Percentiles rank a stretch among this genome's conserved stretches.
Evolutionary conservation across 2,113 vertebrate genomes (phyloP).

Genomic region (Puma concolor): DNA sequence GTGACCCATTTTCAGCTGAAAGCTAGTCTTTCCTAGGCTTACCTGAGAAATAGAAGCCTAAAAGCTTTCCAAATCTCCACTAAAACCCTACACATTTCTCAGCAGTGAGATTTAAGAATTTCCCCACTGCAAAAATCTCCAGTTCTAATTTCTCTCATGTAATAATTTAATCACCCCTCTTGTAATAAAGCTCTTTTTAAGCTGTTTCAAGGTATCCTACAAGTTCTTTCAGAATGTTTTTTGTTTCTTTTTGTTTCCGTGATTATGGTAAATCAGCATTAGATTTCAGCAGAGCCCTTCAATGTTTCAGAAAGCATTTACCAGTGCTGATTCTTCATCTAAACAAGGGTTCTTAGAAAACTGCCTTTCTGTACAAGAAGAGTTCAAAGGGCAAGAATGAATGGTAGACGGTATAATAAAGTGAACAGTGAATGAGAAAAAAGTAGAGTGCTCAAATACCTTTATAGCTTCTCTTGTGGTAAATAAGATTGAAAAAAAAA

Average conservation of each 20-base stretch:
- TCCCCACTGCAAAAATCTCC: conserved; percentile 47
- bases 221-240: conserved; percentile 7
- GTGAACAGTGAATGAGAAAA: background rate
- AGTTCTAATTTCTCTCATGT: conserved; percentile 62
- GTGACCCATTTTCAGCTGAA: conserved; percentile 76
- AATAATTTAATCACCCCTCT: conserved; percentile 71
- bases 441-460: background rate
- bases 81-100: conserved; percentile 72
- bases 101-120: conserved; percentile 64
- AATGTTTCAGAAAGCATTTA: background rate
- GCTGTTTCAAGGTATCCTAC: conserved; percentile 32
- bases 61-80: conserved; percentile 79
- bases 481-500: conserved; percentile 28
- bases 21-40: conserved; percentile 64
- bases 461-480: background rate
- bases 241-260: background rate
- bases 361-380: background rate
- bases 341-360: conserved; percentile 35
- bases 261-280: background rate
- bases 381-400: background rate
- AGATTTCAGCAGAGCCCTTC: background rate
- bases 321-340: background rate
- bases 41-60: conserved; percentile 68
- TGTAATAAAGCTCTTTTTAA: conserved; percentile 60
- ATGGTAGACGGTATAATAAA: conserved; percentile 1